Evolutionary conservation across 2,113 vertebrate genomes (phyloP), one percentile per base, ranked within the genome.

Genomic region (Toxotes chatareus): DNA sequence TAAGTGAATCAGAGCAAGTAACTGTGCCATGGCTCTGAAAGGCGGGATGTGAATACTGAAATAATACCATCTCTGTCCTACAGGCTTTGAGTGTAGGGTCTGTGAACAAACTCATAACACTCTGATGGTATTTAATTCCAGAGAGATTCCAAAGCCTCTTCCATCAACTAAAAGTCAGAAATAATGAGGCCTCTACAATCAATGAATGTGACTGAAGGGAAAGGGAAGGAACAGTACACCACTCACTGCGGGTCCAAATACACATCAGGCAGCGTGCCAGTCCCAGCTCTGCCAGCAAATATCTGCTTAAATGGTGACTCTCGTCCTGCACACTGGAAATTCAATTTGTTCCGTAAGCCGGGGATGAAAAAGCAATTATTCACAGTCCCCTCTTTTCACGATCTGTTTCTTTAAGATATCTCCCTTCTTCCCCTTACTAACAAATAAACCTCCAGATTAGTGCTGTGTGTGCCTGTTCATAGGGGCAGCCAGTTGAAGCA

Each of bases 311-410:
- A 93, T 62, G 80, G 86, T 60, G 87, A 93, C 91, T 92, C 88
- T 93, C 91, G 89, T 91, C 88, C 82, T 68, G 88, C 76, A 87
- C 87, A 89, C 86, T 81, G 88, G 94, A 93, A 92, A 95, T 94
- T 94, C 92, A 94, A 95, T 95, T 94, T 94, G 94, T 93, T 94
- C 93, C 88, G 75, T 94, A 94, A 94, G 91, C 89, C 75, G 14
- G 85, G 90, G 92, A 94, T 93, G 90, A 95, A 94, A 94, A 93
- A 93, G 91, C 92, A 94, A 94, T 95, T 94, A 94, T 94, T 94
- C 93, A 94, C 92, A 93, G 93, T 83, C 86, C 87, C 73, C 81
- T 89, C 88, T 91, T 90, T 92, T 93, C 91, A 92, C 86, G 89
- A 95, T 94, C 93, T 95, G 94, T 93, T 95, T 94, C 92, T 94